Base-by-base conservation (phyloP, 1,140 invertebrate species). In the Drosophila lowei region DNA sequence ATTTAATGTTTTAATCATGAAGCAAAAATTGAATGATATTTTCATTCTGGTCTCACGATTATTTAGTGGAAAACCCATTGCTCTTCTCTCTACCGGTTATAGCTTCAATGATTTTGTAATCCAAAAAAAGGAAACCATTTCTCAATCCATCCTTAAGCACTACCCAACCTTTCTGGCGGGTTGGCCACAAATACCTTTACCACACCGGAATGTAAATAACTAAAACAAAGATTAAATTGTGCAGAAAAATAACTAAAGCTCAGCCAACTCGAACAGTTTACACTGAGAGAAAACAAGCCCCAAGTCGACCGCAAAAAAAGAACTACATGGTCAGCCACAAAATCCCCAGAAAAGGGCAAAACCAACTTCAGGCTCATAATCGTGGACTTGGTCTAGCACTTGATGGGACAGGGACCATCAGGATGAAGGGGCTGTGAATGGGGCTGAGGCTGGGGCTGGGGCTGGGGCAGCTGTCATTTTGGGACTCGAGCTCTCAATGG, bases 161-260 rank as follows among this genome's bases (percentile, higher is more conserved):
- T 30, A 7, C 11, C 16, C 15, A 13, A 3, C 6, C 44, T 6
- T 8, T 3, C 4, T 25, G 4, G 16, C 44, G 50, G 15, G 13
- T 53, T 7, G 30, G 56, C 63, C 55, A 67, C 61, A 43, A 64
- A 67, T 30, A 61, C 47, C 41, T 70, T 42, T 21, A 55, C 53
- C 21, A 38, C 11, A 38, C 11, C 34, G 41, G 65, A 48, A 71
- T 72, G 66, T 47, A 59, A 68, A 74, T 61, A 72, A 68, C 15
- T 57, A 21, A 75, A 38, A 53, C 46, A 25, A 52, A 71, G 62
- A 80, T 74, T 73, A 85, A 86, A 88, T 88, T 43, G 81, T 88
- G 81, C 77, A 81, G 85, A 88, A 85, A 88, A 88, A 67, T 78
- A 76, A 70, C 53, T 47, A 50, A 72, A 75, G 61, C 50, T 47